Evolutionary conservation across 2,888 invertebrate species (phyloP).

Genomic region (Bursaphelenchus okinawaensis): DNA sequence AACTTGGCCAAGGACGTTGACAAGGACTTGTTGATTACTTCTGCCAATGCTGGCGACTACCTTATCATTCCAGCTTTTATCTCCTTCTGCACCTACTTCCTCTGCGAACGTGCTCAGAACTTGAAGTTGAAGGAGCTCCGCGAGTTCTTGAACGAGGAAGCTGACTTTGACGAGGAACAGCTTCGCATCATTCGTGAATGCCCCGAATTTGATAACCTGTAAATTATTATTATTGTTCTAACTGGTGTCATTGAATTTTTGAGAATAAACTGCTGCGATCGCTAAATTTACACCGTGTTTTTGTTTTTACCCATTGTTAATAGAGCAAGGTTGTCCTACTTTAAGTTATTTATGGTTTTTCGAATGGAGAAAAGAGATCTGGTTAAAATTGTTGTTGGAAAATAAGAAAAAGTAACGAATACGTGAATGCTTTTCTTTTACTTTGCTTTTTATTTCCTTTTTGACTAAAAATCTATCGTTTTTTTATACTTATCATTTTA

Average conservation of each 20-base stretch:
- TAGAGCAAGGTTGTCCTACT: no score
- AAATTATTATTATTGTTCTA: neutral
- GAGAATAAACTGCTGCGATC: no score
- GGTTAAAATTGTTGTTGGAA: no score
- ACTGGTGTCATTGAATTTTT: neutral
- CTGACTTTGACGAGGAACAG: slow-evolving; percentile 11
- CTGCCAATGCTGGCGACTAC: slow-evolving; percentile 8
- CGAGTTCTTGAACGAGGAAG: slow-evolving; percentile 11
- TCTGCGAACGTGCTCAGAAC: slow-evolving; percentile 7
- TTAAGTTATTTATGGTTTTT: no score
- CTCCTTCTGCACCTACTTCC: slow-evolving; percentile 10
- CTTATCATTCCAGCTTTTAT: slow-evolving; percentile 2
- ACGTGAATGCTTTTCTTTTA: no score
- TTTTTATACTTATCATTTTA: no score
- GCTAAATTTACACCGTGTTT: no score
- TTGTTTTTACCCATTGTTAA: no score
- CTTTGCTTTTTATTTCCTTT: no score
- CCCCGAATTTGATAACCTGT: slow-evolving; percentile 11
- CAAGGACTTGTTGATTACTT: slow-evolving; percentile 7
- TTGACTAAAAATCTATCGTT: no score
- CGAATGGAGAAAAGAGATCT: no score
- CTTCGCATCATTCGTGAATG: slow-evolving; percentile 2
- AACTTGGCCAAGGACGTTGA: slow-evolving; percentile 5
- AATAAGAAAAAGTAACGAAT: no score
- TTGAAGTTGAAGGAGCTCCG: slow-evolving; percentile 6